phyloP scores from a whole-genome alignment of 1,140 invertebrate species.

The Leptinotarsa lineolata region DNA sequence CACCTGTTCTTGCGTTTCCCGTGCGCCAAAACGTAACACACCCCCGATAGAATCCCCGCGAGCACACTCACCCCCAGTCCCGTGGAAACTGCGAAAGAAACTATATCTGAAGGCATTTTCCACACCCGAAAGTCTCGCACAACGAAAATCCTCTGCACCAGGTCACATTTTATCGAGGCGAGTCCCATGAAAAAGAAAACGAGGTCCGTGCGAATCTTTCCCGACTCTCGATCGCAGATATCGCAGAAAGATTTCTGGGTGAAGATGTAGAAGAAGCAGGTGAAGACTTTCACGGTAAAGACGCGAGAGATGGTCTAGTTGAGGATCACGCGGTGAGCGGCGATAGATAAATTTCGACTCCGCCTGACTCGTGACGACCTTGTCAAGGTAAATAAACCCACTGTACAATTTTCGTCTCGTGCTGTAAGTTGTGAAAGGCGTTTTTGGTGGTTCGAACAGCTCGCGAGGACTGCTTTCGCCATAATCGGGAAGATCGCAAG shows the following conservation, averaged over 20 bases:
- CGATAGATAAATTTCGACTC: conserved; percentile 25
- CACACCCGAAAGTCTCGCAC: conserved; percentile 22
- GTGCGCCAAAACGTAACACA: conserved; percentile 62
- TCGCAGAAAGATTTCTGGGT: neutral
- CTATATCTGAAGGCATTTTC: conserved; percentile 57
- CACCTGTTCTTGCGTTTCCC: conserved; percentile 53
- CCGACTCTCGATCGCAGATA: neutral
- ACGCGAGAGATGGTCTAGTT: conserved; percentile 19
- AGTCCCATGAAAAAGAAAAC: conserved; percentile 25
- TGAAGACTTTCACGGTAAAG: conserved; percentile 22
- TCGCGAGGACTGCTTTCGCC: too few species aligned
- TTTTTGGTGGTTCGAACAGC: too few species aligned
- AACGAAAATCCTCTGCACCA: conserved; percentile 27
- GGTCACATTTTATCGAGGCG: conserved; percentile 33
- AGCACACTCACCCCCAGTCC: conserved; percentile 63
- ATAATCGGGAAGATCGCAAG: too few species aligned
- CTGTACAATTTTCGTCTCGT: neutral
- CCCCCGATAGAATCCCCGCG: conserved; percentile 64
- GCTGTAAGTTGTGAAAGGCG: neutral
- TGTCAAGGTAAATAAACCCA: conserved; percentile 40
- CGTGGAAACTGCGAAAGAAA: conserved; percentile 58
- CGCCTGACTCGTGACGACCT: conserved; percentile 38
- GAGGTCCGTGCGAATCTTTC: neutral
- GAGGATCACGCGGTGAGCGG: conserved; percentile 33
- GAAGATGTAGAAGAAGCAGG: conserved; percentile 12